Conservation (phyloP, 30 jellyfish, hydroid and myxozoan genomes). For the Pelagia noctiluca region DNA sequence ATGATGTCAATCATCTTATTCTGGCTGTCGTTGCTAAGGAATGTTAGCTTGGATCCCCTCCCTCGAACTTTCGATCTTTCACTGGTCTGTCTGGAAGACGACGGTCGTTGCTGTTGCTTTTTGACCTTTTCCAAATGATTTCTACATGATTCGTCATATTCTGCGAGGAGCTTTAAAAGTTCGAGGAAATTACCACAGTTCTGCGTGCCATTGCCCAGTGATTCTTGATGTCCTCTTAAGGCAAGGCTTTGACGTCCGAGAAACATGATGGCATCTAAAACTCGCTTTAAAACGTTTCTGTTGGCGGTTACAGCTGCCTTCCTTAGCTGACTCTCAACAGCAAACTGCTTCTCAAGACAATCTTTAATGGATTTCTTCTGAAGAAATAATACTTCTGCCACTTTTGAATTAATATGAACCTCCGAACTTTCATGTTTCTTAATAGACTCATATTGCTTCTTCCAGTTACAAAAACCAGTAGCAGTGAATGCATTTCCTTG, state of each 20-base stretch:
- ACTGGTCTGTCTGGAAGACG: neutral
- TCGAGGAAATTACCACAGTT: conserved; percentile 44
- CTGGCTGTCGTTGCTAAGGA: conserved; percentile 43
- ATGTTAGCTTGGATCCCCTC: conserved; percentile 61
- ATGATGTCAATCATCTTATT: conserved; percentile 40
- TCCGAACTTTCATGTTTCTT: conserved; percentile 40
- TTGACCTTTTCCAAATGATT: conserved; percentile 33
- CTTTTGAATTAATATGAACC: conserved; percentile 14
- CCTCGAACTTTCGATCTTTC: conserved; percentile 7
- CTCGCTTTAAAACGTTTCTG: conserved; percentile 22
- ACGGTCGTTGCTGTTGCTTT: neutral
- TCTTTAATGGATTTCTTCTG: conserved; percentile 21
- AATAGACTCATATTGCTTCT: conserved; percentile 33
- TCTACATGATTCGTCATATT: neutral
- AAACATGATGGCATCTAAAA: conserved; percentile 9
- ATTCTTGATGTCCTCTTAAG: conserved; percentile 33
- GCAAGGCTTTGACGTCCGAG: conserved; percentile 64
- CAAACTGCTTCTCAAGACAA: neutral
- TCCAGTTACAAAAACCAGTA: conserved; percentile 43
- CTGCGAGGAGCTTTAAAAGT: conserved; percentile 13
- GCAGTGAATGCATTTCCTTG: conserved; percentile 33
- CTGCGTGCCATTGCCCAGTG: neutral
- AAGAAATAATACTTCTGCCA: conserved; percentile 35
- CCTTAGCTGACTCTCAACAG: conserved; percentile 15
- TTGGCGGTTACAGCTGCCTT: conserved; percentile 15